These are phyloP conservation scores for Aproaerema taeniolella DNA, from an alignment of 2,888 invertebrate species.

Conservation along the genomic window DNA sequence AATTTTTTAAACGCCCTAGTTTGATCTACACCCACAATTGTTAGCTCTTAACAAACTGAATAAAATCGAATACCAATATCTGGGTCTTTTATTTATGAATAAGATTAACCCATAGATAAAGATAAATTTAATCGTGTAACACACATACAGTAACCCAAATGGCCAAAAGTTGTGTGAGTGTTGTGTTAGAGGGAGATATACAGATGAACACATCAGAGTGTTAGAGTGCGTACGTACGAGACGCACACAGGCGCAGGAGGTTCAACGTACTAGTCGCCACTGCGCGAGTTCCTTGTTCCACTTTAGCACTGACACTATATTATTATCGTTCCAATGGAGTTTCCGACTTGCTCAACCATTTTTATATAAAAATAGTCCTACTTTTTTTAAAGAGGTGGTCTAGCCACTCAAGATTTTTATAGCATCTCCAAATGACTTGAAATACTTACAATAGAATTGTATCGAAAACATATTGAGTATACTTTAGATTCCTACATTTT, in stretches of 20 bases:
- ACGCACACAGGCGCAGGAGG: slow-evolving; percentile 50
- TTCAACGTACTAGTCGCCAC: slow-evolving; percentile 74
- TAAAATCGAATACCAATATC: neutral
- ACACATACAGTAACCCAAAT: slow-evolving; percentile 9
- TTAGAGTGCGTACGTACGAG: slow-evolving; percentile 25
- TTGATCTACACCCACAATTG: neutral
- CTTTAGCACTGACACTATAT: slow-evolving; percentile 73
- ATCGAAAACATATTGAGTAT: too few relatives aligned
- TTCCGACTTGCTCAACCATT: slow-evolving; percentile 45
- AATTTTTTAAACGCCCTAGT: too few relatives aligned
- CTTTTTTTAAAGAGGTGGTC: slow-evolving; percentile 23
- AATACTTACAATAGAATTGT: too few relatives aligned
- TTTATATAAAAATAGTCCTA: slow-evolving; percentile 39
- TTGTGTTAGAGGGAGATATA: slow-evolving; percentile 1
- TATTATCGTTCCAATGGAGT: slow-evolving; percentile 70
- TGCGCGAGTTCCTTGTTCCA: slow-evolving; percentile 77
- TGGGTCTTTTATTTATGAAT: slow-evolving; percentile 39
- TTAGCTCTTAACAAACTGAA: neutral
- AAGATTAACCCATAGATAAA: slow-evolving; percentile 39
- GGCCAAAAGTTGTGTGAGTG: slow-evolving; percentile 6
- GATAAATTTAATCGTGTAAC: slow-evolving; percentile 5
- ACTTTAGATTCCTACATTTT: too few relatives aligned
- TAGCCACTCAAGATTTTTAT: neutral
- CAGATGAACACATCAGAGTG: slow-evolving; percentile 32
- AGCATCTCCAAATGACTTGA: neutral